Evolutionary conservation across 1,140 invertebrate species (phyloP).

Genomic region (Hylyphantes graminicola): DNA sequence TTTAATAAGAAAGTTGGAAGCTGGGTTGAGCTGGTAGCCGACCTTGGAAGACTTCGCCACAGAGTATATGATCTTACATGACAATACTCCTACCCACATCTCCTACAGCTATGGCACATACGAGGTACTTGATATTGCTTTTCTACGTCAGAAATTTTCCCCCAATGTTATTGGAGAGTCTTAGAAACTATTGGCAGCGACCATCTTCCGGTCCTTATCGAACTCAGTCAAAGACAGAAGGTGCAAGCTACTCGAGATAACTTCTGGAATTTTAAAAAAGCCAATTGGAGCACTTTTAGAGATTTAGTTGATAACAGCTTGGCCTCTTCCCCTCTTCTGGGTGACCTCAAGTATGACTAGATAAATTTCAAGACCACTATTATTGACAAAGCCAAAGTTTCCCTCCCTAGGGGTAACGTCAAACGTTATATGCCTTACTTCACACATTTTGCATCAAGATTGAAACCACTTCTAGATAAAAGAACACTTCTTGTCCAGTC

Average conservation of each 20-base stretch:
- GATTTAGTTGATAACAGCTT: neutral
- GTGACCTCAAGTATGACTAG: neutral
- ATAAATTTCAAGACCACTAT: neutral
- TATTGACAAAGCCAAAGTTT: neutral
- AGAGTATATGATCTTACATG: no score
- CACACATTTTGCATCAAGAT: neutral
- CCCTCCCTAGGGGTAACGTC: neutral
- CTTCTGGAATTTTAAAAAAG: constrained; percentile 15
- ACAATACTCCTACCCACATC: no score
- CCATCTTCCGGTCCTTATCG: no score
- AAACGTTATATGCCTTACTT: neutral
- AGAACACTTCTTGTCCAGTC: neutral
- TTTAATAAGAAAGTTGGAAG: no score
- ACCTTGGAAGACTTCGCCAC: no score
- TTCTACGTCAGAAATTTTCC: no score
- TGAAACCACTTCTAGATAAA: neutral
- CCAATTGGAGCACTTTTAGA: neutral
- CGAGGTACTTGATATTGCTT: no score
- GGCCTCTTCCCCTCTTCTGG: neutral
- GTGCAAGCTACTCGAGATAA: neutral
- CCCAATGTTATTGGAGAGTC: no score
- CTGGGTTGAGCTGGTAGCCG: no score
- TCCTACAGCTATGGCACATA: no score
- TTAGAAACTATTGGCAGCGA: no score
- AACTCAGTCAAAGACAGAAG: no score